phyloP scores from a whole-genome alignment of 2,113 vertebrate genomes.

The Caracal caracal region DNA sequence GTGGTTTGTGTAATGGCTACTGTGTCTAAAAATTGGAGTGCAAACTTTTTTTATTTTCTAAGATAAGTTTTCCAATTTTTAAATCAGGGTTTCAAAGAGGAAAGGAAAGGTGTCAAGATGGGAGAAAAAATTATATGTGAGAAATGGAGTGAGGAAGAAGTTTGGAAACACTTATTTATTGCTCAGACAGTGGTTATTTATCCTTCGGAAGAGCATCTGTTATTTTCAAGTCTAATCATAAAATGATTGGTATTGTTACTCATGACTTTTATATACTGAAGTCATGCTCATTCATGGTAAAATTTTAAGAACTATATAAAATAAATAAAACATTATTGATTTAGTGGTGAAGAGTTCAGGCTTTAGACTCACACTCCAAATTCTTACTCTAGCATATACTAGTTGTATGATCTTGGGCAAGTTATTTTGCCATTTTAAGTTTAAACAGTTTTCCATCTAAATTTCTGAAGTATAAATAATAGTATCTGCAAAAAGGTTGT shows the following conservation, averaged over 20 bases:
- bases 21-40: neutral
- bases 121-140: neutral
- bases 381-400: neutral
- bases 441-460: neutral
- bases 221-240: neutral
- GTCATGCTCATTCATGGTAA: neutral
- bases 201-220: neutral
- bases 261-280: neutral
- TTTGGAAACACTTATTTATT: neutral
- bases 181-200: neutral
- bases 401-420: neutral
- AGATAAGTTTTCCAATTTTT: neutral
- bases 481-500: neutral
- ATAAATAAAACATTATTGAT: neutral
- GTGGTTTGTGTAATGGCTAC: neutral
- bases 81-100: slow-evolving; percentile 7
- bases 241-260: neutral
- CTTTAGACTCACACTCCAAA: neutral
- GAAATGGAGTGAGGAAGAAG: neutral
- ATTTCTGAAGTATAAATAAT: neutral
- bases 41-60: slow-evolving; percentile 14
- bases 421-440: neutral
- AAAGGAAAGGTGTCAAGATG: neutral
- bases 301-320: neutral
- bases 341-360: neutral